Evolutionary conservation across 2,888 invertebrate genomes (phyloP).

Genomic region (Drosophila tripunctata): DNA sequence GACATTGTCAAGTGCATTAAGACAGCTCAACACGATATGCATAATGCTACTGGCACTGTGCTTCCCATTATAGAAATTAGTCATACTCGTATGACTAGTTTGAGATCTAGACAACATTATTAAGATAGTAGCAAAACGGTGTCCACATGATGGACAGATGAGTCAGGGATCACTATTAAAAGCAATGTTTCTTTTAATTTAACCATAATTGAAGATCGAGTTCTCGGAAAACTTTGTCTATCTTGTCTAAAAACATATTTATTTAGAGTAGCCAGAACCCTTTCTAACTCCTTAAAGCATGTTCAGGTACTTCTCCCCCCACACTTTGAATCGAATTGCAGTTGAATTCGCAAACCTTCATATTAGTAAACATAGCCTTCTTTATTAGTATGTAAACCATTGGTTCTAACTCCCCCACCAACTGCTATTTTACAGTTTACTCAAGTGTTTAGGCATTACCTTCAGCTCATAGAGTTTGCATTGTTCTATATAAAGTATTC

Average conservation of each 20-base stretch:
- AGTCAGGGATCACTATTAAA: conserved; percentile 5
- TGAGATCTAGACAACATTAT: background rate
- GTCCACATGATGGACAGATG: background rate
- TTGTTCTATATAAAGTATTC: too few relatives aligned
- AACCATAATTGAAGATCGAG: too few relatives aligned
- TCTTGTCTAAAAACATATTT: too few relatives aligned
- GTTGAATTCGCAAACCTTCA: conserved; percentile 25
- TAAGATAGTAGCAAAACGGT: background rate
- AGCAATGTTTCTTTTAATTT: too few relatives aligned
- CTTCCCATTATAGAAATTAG: conserved; percentile 23
- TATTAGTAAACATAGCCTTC: conserved; percentile 9
- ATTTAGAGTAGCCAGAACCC: too few relatives aligned
- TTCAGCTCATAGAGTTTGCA: conserved; percentile 22
- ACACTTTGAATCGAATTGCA: too few relatives aligned
- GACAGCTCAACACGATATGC: conserved; percentile 31
- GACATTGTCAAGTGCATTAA: conserved; percentile 50
- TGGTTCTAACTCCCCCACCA: background rate
- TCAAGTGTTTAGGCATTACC: conserved; percentile 52
- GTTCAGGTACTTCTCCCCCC: too few relatives aligned
- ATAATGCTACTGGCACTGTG: conserved; percentile 7
- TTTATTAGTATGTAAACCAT: background rate
- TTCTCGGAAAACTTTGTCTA: too few relatives aligned
- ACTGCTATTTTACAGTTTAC: conserved; percentile 22
- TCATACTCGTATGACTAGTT: background rate
- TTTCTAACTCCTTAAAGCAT: too few relatives aligned